These are phyloP conservation scores for Antheraea yamamai DNA, from an alignment of 2,888 invertebrate genomes.

Conservation along the genomic window DNA sequence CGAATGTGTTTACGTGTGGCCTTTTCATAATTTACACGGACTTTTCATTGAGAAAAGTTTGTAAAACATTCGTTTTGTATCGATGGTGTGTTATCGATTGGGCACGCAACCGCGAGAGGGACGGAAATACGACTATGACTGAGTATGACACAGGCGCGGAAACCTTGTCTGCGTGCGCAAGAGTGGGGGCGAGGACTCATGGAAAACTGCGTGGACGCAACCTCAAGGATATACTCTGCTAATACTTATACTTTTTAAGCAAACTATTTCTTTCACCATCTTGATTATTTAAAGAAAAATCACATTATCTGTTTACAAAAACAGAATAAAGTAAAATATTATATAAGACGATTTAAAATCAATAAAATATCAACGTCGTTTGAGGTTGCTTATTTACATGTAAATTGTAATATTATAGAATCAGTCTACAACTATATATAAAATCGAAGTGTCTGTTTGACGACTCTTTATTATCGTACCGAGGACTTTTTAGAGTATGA, in stretches of 20 bases:
- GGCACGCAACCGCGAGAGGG: slow-evolving; percentile 61
- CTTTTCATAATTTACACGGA: slow-evolving; percentile 44
- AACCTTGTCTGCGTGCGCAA: slow-evolving; percentile 49
- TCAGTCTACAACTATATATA: background rate
- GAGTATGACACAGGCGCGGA: slow-evolving; percentile 45
- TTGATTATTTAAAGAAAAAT: background rate
- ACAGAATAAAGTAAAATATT: background rate
- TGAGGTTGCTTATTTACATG: background rate
- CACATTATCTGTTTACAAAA: background rate
- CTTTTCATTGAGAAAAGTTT: slow-evolving; percentile 78
- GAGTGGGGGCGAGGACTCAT: slow-evolving; percentile 70
- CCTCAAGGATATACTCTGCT: slow-evolving; percentile 30
- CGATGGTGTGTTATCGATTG: slow-evolving; percentile 59
- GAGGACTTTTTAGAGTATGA: no score
- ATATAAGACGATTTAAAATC: background rate
- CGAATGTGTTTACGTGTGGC: background rate
- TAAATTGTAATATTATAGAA: background rate
- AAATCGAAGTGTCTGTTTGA: no score
- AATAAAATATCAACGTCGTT: background rate
- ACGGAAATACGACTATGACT: slow-evolving; percentile 58
- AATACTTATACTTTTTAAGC: background rate
- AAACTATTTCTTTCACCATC: background rate
- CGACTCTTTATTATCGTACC: no score
- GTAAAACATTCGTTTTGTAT: slow-evolving; percentile 59
- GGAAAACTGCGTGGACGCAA: slow-evolving; percentile 68